A percentile compares a stretch with the other conserved stretches of the same genome.
phyloP scores from a whole-genome alignment of 2,888 invertebrate species.

The Agrochola litura region DNA sequence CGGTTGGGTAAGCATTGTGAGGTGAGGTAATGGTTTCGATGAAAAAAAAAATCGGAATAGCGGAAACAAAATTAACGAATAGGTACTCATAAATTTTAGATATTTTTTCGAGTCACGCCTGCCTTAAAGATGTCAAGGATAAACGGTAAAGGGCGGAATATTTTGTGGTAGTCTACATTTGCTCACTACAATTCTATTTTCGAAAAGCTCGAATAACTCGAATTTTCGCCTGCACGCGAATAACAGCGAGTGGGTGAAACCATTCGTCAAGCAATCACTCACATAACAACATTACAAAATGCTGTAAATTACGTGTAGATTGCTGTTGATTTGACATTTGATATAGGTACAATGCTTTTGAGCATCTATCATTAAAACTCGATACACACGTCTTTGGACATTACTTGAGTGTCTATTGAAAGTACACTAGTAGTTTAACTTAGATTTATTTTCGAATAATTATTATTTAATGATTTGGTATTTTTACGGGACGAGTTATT shows the following conservation, averaged over 20 bases:
- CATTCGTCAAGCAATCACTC: constrained; percentile 22
- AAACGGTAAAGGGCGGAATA: neutral
- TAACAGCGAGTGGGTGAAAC: constrained; percentile 35
- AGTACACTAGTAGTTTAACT: neutral
- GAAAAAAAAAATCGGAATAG: too few relatives aligned
- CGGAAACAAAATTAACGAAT: neutral
- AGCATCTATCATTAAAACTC: neutral
- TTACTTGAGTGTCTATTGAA: too few relatives aligned
- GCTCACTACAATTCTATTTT: constrained; percentile 8
- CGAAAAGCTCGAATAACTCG: neutral
- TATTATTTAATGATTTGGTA: neutral
- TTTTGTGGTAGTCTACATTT: constrained; percentile 17
- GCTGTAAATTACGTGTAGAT: constrained; percentile 9
- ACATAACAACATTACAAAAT: constrained; percentile 23
- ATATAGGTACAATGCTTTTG: neutral
- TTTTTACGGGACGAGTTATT: neutral
- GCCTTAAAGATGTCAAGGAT: neutral
- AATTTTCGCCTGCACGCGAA: constrained; percentile 20
- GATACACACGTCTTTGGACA: too few relatives aligned
- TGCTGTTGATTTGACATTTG: constrained; percentile 14
- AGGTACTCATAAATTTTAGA: neutral
- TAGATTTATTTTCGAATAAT: neutral
- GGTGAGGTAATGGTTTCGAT: neutral
- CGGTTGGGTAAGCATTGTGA: neutral
- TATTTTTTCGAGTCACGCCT: neutral